These are phyloP conservation scores for Apocheima hispidaria DNA, from an alignment of 2,888 invertebrate genomes.

Conservation along the genomic window DNA sequence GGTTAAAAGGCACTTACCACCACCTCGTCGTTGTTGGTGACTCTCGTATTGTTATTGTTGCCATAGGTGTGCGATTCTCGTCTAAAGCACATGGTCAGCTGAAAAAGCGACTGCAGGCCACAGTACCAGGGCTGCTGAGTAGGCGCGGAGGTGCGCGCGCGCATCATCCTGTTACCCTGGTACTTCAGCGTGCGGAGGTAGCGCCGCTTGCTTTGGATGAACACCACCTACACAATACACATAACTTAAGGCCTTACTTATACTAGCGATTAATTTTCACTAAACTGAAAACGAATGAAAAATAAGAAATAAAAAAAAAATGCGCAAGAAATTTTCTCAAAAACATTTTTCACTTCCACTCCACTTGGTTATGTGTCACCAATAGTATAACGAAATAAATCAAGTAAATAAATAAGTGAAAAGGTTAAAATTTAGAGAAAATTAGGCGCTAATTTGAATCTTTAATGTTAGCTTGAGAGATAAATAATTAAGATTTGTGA, in stretches of 20 bases:
- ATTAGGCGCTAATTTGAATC: too few relatives aligned
- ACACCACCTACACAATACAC: constrained; percentile 72
- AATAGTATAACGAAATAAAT: too few relatives aligned
- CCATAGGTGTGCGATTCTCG: constrained; percentile 59
- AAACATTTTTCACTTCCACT: too few relatives aligned
- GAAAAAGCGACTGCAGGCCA: constrained; percentile 61
- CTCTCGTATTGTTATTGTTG: constrained; percentile 68
- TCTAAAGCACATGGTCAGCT: constrained; percentile 75
- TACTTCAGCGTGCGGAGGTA: constrained; percentile 82
- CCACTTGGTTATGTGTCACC: too few relatives aligned
- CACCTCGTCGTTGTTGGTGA: constrained; percentile 72
- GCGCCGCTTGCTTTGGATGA: constrained; percentile 82
- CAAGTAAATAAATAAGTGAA: too few relatives aligned
- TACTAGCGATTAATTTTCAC: too few relatives aligned
- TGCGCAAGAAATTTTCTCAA: too few relatives aligned
- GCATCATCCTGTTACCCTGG: constrained; percentile 77
- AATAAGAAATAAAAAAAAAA: not conserved
- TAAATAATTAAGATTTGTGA: too few relatives aligned
- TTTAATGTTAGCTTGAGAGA: too few relatives aligned
- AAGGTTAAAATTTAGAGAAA: too few relatives aligned
- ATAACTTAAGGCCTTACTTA: too few relatives aligned
- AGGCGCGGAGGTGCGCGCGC: constrained; percentile 57
- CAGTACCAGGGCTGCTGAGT: constrained; percentile 58
- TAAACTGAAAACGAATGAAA: too few relatives aligned
- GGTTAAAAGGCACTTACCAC: constrained; percentile 58